Evolutionary conservation across 2,113 vertebrate genomes (phyloP), one percentile per base, ranked within the genome.

Genomic region (Merops nubicus): DNA sequence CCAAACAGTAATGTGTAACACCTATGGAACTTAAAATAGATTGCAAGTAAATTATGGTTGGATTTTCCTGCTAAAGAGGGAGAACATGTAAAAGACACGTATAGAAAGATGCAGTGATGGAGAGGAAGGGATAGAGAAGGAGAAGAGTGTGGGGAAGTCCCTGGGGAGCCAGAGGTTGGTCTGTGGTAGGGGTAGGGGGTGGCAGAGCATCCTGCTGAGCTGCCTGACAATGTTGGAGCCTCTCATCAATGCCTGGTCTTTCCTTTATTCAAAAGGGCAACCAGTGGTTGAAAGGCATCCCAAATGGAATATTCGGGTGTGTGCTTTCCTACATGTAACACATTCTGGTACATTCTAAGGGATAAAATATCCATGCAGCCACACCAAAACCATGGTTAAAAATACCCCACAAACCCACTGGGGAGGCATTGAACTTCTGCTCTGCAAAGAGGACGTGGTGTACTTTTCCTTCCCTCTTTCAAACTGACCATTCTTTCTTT

Each of bases 1-100:
- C 5, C 3, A 50, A 75, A 36, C 2, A 43, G 3, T 8, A 40
- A 18, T 5, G 5, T 5, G 8, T 25, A 64, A 18, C 7, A 45
- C 12, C 7, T 53, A 21, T 51, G 67, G 85, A 82, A 43, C 4
- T 43, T 22, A 73, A 68, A 75, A 22, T 8, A 56, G 6, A 14
- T 38, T 29, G 40, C 8, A 18, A 14, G 36, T 36, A 69, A 57
- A 68, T 45, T 31, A 34, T 7, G 12, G 6, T 12, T 64, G 17
- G 3, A 25, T 80, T 70, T 88, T 82, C 6, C 16, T 22, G 67
- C 2, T 50, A 47, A 45, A n/a, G 8, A 51, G 4, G 18, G 10
- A 47, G 3, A 25, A 65, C 0, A 6, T 13, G 29, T 13, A 56
- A 65, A 85, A 90, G 40, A 3, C 0, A 11, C 0, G 0, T 11